These are phyloP conservation scores for Typhlichthys subterraneus DNA, from an alignment of 2,797 vertebrate genomes.

Conservation along the genomic window DNA sequence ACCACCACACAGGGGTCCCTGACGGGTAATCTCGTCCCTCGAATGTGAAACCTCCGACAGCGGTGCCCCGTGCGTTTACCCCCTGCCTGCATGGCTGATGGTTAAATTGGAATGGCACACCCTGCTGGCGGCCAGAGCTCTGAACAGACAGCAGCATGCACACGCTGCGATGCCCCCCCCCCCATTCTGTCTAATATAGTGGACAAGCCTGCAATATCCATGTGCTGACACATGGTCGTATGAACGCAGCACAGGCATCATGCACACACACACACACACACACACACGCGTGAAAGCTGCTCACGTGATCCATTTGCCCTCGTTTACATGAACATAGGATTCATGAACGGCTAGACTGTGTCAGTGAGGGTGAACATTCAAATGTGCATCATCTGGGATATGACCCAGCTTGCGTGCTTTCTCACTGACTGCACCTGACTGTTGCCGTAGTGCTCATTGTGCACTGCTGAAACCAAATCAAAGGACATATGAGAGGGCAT, in stretches of 20 bases:
- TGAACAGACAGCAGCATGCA: slow-evolving; percentile 69
- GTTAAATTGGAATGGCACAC: slow-evolving; percentile 80
- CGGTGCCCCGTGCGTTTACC: slow-evolving; percentile 70
- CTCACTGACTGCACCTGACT: slow-evolving; percentile 46
- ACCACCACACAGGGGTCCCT: slow-evolving; percentile 72
- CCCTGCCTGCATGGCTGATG: slow-evolving; percentile 71
- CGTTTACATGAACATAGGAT: slow-evolving; percentile 73
- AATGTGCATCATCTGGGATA: slow-evolving; percentile 59
- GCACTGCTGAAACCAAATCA: slow-evolving; percentile 24
- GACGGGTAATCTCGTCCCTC: slow-evolving; percentile 79
- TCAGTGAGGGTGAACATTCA: slow-evolving; percentile 61
- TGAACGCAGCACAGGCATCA: slow-evolving; percentile 42
- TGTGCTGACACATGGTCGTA: slow-evolving; percentile 28
- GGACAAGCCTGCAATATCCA: slow-evolving; percentile 76
- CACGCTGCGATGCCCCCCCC: slow-evolving; percentile 66
- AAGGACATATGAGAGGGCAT: slow-evolving; percentile 14
- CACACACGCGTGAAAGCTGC: slow-evolving; percentile 43
- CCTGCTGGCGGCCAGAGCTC: slow-evolving; percentile 77
- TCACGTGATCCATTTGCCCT: slow-evolving; percentile 63
- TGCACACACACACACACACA: neutral
- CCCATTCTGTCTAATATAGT: slow-evolving; percentile 75
- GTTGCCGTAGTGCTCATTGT: slow-evolving; percentile 71
- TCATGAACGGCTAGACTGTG: slow-evolving; percentile 64
- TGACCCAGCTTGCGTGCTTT: slow-evolving; percentile 58
- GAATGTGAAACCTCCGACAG: slow-evolving; percentile 77